phyloP scores from a whole-genome alignment of 2,113 vertebrate species.

The Pogona vitticeps region DNA sequence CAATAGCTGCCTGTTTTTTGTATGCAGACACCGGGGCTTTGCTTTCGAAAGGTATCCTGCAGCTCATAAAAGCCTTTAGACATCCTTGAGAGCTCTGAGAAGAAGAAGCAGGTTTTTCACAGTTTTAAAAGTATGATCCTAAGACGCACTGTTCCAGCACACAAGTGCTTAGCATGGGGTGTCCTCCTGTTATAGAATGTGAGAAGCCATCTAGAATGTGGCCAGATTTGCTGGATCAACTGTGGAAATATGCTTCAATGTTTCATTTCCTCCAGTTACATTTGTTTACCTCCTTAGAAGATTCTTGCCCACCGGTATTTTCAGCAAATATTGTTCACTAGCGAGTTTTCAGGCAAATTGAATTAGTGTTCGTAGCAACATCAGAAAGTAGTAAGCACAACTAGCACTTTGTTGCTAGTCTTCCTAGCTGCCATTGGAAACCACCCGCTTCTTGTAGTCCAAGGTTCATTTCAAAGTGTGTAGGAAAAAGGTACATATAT shows the following conservation, averaged over 20 bases:
- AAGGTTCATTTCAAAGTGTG: neutral
- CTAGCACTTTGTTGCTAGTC: neutral
- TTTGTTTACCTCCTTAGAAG: neutral
- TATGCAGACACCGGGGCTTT: neutral
- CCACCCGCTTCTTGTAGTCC: neutral
- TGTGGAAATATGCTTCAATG: neutral
- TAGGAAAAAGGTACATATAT: neutral
- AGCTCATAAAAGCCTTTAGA: neutral
- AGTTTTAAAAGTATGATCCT: neutral
- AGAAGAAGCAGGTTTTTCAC: neutral
- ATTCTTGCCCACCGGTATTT: neutral
- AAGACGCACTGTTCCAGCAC: neutral
- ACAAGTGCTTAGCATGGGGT: neutral
- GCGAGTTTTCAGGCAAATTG: neutral
- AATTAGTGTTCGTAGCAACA: neutral
- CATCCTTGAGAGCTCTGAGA: neutral
- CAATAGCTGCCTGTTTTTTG: neutral
- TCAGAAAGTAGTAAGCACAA: neutral
- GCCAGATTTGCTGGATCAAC: neutral
- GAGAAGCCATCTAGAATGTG: neutral
- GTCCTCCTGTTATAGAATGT: neutral
- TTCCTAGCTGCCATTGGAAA: neutral
- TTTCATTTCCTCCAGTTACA: neutral
- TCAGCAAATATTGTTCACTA: neutral
- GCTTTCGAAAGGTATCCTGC: neutral